These are phyloP conservation scores for Desoria tigrina DNA, from an alignment of 2,888 invertebrate genomes.

Conservation along the genomic window DNA sequence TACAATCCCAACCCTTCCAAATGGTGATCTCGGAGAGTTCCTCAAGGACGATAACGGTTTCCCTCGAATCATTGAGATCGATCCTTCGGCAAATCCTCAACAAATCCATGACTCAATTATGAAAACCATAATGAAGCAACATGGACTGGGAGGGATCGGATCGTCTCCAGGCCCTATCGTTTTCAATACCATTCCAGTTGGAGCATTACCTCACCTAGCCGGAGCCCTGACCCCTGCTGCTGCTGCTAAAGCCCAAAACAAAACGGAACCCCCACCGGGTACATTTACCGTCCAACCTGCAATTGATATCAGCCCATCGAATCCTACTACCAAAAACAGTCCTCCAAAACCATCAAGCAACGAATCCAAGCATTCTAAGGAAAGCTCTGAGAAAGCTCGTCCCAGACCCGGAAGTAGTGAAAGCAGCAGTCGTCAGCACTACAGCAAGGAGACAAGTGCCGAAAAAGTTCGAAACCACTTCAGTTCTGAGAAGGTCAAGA, in stretches of 20 bases:
- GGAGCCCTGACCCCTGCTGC: slow-evolving; percentile 17
- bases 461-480: background rate
- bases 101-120: slow-evolving; percentile 38
- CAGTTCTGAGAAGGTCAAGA: slow-evolving; percentile 14
- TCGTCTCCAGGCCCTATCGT: slow-evolving; percentile 8
- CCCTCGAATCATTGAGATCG: slow-evolving; percentile 30
- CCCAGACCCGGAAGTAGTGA: too few relatives aligned
- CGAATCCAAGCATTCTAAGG: background rate
- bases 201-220: background rate
- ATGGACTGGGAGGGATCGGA: background rate
- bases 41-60: slow-evolving; percentile 23
- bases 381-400: slow-evolving; percentile 9
- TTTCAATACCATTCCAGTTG: background rate
- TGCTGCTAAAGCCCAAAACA: slow-evolving; percentile 2
- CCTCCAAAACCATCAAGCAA: background rate
- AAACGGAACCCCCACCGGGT: background rate
- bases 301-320: background rate
- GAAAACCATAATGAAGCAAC: slow-evolving; percentile 37
- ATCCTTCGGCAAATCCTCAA: slow-evolving; percentile 29
- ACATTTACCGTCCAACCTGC: slow-evolving; percentile 9
- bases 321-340: background rate
- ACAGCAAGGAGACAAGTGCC: background rate
- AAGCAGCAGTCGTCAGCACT: background rate
- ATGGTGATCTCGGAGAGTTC: background rate
- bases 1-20: background rate